Evolutionary conservation across 2,797 vertebrate genomes (phyloP).

Genomic region (Erethizon dorsatum): DNA sequence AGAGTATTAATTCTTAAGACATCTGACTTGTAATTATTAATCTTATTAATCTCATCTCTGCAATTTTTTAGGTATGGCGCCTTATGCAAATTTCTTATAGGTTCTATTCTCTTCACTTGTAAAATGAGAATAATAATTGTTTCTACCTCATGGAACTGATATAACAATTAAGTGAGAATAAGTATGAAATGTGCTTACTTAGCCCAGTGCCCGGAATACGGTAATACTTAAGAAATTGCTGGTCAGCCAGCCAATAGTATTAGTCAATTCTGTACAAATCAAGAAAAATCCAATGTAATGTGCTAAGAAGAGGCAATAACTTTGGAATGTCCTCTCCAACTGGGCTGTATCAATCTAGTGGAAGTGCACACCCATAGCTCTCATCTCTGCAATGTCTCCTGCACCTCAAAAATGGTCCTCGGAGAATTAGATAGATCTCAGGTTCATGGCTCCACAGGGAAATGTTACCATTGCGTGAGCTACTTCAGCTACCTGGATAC

Average conservation of each 20-base stretch:
- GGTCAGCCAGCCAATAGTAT: not conserved
- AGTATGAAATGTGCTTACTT: not conserved
- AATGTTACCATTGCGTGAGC: not conserved
- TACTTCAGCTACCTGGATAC: not conserved
- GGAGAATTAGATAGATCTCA: not conserved
- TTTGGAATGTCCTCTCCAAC: not conserved
- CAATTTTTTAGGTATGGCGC: not conserved
- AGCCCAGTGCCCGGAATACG: not conserved
- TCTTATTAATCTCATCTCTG: not conserved
- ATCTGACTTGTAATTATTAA: not conserved
- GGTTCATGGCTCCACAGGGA: not conserved
- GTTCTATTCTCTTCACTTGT: not conserved
- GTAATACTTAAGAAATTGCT: not conserved
- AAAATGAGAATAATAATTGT: not conserved
- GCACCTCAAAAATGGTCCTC: not conserved
- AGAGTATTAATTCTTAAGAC: not conserved
- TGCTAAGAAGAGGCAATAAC: not conserved
- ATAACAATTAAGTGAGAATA: not conserved
- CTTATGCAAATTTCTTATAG: not conserved
- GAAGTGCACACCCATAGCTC: accelerated
- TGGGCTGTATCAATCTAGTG: not conserved
- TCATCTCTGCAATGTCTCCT: not conserved
- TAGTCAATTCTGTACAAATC: not conserved
- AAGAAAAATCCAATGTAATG: not conserved
- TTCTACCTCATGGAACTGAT: not conserved